Base-by-base conservation (phyloP, 2,888 invertebrate genomes). In the Fissipunctia ypsillon region DNA sequence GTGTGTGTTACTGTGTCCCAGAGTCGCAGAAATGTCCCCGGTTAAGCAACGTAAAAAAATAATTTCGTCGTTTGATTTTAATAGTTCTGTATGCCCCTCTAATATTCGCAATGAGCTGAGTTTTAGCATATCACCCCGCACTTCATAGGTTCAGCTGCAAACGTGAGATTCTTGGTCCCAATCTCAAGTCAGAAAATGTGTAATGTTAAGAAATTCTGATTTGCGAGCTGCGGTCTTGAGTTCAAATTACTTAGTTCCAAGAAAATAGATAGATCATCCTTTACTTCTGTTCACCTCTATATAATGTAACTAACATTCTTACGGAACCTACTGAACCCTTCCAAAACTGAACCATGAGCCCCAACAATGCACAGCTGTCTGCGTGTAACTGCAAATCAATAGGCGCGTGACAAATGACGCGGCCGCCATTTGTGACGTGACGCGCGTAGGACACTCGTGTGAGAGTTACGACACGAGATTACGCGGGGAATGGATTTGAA, bases 391-490 rank as follows among this genome's bases (percentile, higher is more conserved):
- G 84, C 81, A 88, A 90, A 92, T 91, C 92, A 91, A 91, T 91
- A 89, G 89, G 61, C 75, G 81, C 79, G 88, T 92, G 91, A 92
- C 91, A 91, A 92, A 92, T 90, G 90, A 91, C 84, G 78, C 79
- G 81, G 85, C 83, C 78, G 84, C 84, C 85, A 87, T 86, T 87
- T 87, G 86, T 90, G 87, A 88, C 87, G 84, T 80, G 85, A 84
- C 86, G 80, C 31, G 70, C 76, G 31, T 67, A 69, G 79, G 73
- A 69, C 63, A 66, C 61, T 52, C 38, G 65, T 70, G 78, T 86
- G 88, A 84, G 83, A 81, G 81, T 85, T 83, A 75, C 76, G 78
- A 83, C 83, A 74, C 81, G 64, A 81, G 69, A 78, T 84, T 83
- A 83, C 80, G 45, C n/a, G 57, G 50, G 14, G n/a, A 68, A 73